Evolutionary conservation across 2,797 vertebrate species (phyloP).

Genomic region (Kryptolebias ocellatus): DNA sequence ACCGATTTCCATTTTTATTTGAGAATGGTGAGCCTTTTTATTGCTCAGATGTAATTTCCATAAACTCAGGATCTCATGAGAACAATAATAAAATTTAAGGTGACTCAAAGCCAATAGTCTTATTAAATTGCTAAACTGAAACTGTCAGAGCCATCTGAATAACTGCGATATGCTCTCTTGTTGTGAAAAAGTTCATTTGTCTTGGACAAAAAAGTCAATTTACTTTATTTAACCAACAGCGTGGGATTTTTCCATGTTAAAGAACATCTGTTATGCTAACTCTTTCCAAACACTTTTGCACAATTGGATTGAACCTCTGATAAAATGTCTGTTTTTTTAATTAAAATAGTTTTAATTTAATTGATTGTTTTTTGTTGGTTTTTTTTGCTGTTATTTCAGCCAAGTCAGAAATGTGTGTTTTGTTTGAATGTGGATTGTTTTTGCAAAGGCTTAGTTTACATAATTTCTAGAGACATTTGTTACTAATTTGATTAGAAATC

Average conservation of each 20-base stretch:
- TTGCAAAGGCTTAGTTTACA: not conserved
- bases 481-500: not conserved
- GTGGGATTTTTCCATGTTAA: not conserved
- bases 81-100: conserved; percentile 8
- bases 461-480: not conserved
- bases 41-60: conserved; percentile 5
- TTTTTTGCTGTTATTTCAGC: too few species aligned
- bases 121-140: not conserved
- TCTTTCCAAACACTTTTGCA: too few species aligned
- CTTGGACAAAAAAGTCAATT: too few species aligned
- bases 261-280: too few species aligned
- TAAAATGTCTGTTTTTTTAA: too few species aligned
- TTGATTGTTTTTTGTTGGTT: too few species aligned
- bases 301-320: too few species aligned
- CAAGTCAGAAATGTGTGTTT: not conserved
- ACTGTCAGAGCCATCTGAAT: not conserved
- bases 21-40: conserved; percentile 11
- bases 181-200: too few species aligned
- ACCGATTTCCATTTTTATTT: not conserved
- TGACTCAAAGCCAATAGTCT: not conserved
- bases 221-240: not conserved
- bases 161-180: too few species aligned
- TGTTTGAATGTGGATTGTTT: not conserved
- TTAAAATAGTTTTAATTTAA: too few species aligned
- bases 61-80: not conserved